These are phyloP conservation scores for Delichon dasypus DNA, from an alignment of 2,797 vertebrate species.

Conservation along the genomic window DNA sequence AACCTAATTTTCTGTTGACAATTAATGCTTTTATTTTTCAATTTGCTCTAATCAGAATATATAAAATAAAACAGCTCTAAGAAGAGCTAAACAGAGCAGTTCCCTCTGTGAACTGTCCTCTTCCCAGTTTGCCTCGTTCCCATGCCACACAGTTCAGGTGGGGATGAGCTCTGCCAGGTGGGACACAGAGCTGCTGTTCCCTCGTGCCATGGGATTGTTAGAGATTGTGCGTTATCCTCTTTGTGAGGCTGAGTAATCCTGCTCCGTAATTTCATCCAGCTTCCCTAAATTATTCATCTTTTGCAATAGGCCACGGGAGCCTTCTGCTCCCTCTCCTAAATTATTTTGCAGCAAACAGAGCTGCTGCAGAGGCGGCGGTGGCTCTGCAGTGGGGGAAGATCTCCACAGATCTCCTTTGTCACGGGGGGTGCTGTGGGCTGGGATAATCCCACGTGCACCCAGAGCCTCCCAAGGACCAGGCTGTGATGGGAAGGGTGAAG, in stretches of 20 bases:
- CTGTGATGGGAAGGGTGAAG: fast-evolving
- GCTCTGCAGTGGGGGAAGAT: background rate
- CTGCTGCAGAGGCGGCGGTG: fast-evolving
- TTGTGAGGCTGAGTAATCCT: background rate
- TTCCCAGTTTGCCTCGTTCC: background rate
- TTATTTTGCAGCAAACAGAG: background rate
- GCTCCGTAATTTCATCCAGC: background rate
- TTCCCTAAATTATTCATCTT: background rate
- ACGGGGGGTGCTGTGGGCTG: background rate
- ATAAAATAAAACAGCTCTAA: background rate
- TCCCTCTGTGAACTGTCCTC: background rate
- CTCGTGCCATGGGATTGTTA: fast-evolving
- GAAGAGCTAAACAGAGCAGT: background rate
- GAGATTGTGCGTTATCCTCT: background rate
- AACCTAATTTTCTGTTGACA: background rate
- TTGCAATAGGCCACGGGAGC: background rate
- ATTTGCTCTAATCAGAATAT: background rate
- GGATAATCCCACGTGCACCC: fast-evolving
- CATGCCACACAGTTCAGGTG: fast-evolving
- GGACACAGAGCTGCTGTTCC: background rate
- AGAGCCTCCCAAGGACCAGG: background rate
- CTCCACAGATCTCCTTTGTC: background rate
- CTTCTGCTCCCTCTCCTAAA: background rate
- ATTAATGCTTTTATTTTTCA: background rate
- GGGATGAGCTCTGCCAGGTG: background rate